phyloP scores from a whole-genome alignment of 1,140 invertebrate species.

The Caerostris darwini region DNA sequence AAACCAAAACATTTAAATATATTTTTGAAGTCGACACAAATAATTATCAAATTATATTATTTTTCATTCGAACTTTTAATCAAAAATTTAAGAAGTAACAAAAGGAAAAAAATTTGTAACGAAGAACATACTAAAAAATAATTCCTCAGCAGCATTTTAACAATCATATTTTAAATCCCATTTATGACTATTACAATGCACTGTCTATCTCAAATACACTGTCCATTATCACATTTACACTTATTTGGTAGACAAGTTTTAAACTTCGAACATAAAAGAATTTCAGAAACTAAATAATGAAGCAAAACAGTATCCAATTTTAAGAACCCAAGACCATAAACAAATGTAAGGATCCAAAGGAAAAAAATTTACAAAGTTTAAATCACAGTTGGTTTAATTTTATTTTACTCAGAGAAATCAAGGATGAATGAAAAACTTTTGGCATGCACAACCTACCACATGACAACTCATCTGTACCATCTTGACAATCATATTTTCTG shows the following conservation, averaged over 20 bases:
- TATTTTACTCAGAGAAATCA: background rate
- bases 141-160: conserved; percentile 79
- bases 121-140: conserved; percentile 76
- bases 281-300: no score
- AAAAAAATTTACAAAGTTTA: background rate
- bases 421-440: background rate
- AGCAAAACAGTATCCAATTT: no score
- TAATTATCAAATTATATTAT: background rate
- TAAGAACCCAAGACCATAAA: no score
- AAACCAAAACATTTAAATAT: background rate
- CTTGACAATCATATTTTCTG: conserved; percentile 84
- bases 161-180: conserved; percentile 81
- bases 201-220: conserved; percentile 81
- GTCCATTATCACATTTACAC: conserved; percentile 83
- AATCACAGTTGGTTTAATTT: no score
- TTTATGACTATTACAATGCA: conserved; percentile 77
- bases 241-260: conserved; percentile 80
- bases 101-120: background rate
- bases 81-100: background rate
- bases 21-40: background rate
- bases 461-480: conserved; percentile 48
- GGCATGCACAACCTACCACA: conserved; percentile 79
- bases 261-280: background rate
- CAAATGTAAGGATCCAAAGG: no score
- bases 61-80: background rate